Conservation (phyloP, 2,797 vertebrate genomes). For the Coluber constrictor region DNA sequence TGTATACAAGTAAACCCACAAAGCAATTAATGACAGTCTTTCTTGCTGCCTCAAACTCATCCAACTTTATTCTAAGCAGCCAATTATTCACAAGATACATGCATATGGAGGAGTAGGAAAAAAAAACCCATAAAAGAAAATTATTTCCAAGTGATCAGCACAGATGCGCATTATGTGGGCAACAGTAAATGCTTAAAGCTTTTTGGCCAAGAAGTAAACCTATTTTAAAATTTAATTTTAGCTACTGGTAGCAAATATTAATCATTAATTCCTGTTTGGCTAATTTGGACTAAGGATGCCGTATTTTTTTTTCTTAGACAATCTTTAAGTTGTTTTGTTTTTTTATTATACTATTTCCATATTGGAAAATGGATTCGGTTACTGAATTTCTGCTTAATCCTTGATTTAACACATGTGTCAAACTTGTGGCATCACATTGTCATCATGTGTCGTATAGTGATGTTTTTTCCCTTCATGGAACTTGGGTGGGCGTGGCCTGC, state of each 20-base stretch:
- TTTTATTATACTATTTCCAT: background rate
- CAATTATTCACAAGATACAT: background rate
- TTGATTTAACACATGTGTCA: background rate
- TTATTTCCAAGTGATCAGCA: background rate
- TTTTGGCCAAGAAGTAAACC: background rate
- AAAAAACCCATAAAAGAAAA: constrained; percentile 3
- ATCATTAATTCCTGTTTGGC: background rate
- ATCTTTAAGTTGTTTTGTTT: background rate
- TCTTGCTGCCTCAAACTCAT: background rate
- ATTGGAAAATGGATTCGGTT: background rate
- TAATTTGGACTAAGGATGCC: background rate
- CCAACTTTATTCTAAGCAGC: background rate
- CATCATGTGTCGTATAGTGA: too few species aligned
- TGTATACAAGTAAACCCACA: constrained; percentile 1
- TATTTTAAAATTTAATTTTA: background rate
- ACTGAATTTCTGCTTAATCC: background rate
- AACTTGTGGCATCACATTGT: too few species aligned
- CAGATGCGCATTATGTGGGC: background rate
- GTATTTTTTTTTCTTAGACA: background rate
- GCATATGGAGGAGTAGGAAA: background rate
- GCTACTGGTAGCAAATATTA: background rate
- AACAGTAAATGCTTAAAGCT: background rate
- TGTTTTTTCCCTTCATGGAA: too few species aligned
- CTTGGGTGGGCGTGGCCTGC: too few species aligned
- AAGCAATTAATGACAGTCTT: background rate